These are phyloP conservation scores for Drosophila setosimentum DNA, from an alignment of 2,888 invertebrate species.

Conservation along the genomic window DNA sequence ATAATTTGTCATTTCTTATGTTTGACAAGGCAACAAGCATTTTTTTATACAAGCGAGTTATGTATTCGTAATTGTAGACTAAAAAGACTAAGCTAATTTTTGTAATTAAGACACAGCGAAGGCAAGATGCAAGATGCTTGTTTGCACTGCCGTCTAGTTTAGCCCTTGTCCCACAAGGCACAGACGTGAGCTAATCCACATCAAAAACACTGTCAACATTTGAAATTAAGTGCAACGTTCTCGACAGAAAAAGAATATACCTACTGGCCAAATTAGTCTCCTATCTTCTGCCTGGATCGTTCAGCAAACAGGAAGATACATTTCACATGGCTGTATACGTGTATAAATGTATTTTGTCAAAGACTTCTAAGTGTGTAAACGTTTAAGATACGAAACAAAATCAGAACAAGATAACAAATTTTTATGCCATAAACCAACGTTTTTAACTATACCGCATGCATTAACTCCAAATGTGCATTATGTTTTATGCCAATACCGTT, in stretches of 20 bases:
- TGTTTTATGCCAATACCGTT: slow-evolving; percentile 55
- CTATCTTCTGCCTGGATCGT: slow-evolving; percentile 31
- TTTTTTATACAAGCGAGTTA: slow-evolving; percentile 34
- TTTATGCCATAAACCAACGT: slow-evolving; percentile 37
- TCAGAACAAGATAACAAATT: slow-evolving; percentile 30
- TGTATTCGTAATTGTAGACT: slow-evolving; percentile 44
- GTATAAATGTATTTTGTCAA: slow-evolving; percentile 74
- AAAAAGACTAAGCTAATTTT: slow-evolving; percentile 59
- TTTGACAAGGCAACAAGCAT: slow-evolving; percentile 35
- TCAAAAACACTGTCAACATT: slow-evolving; percentile 15
- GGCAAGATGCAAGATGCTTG: slow-evolving; percentile 16
- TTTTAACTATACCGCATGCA: slow-evolving; percentile 63
- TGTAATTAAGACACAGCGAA: slow-evolving; percentile 64
- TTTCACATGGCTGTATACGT: slow-evolving; percentile 66
- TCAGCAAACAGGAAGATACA: slow-evolving; percentile 45
- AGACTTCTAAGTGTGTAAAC: slow-evolving; percentile 77
- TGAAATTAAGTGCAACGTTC: slow-evolving; percentile 41
- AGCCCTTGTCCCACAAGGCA: slow-evolving; percentile 26
- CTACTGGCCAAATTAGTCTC: slow-evolving; percentile 74
- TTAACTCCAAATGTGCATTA: slow-evolving; percentile 46
- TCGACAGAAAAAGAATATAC: slow-evolving; percentile 23
- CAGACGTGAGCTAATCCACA: slow-evolving; percentile 17
- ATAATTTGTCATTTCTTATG: slow-evolving; percentile 54
- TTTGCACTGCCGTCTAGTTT: slow-evolving; percentile 24
- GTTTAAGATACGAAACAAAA: slow-evolving; percentile 40